Conservation (phyloP, 2,888 invertebrate genomes). For the Oegoconia quadripuncta region DNA sequence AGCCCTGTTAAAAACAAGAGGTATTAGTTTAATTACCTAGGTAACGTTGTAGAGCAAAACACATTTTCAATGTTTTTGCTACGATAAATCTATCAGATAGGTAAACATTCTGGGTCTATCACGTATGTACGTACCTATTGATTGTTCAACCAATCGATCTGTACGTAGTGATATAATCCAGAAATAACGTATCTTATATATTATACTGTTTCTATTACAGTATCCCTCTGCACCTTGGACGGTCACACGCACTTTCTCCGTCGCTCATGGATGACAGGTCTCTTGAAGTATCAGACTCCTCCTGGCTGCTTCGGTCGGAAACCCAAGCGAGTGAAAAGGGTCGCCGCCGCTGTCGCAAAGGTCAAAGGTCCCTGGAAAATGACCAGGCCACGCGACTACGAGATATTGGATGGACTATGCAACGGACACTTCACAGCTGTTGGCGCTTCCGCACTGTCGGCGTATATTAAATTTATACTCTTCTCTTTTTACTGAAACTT, state of each 20-base stretch:
- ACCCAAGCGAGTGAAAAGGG: neutral
- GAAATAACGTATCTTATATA: neutral
- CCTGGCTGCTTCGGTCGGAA: conserved; percentile 37
- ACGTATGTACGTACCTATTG: too few relatives aligned
- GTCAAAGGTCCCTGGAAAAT: conserved; percentile 13
- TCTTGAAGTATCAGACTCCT: conserved; percentile 32
- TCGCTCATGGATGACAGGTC: conserved; percentile 32
- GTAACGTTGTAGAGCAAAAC: too few relatives aligned
- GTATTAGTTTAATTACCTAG: too few relatives aligned
- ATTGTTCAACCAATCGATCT: too few relatives aligned
- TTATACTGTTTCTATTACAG: conserved; percentile 29
- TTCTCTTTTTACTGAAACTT: conserved; percentile 26
- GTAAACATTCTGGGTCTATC: too few relatives aligned
- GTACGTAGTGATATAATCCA: too few relatives aligned
- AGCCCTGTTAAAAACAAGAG: too few relatives aligned
- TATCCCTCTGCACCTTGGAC: conserved; percentile 36
- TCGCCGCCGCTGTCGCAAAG: neutral
- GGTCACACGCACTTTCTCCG: conserved; percentile 41
- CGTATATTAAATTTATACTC: conserved; percentile 35
- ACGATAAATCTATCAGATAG: too few relatives aligned
- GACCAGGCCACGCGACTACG: conserved; percentile 8
- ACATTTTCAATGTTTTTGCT: too few relatives aligned
- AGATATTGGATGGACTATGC: conserved; percentile 26
- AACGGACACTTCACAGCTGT: conserved; percentile 36
- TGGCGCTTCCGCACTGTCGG: conserved; percentile 28